Evolutionary conservation across 1,140 invertebrate genomes (phyloP).

Genomic region (Propsilocerus akamusi): DNA sequence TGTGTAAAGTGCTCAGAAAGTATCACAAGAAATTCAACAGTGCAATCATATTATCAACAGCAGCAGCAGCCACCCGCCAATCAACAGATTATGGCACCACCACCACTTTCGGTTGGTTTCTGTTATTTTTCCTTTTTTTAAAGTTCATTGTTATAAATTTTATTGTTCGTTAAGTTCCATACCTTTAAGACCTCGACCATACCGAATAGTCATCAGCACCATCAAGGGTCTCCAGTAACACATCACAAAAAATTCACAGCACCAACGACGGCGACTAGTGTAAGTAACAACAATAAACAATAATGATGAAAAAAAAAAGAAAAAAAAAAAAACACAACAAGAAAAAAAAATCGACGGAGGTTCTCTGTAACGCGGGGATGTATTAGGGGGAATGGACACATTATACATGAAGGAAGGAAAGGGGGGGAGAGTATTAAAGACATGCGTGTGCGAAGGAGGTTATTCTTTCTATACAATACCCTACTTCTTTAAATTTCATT

Average conservation of each 20-base stretch:
- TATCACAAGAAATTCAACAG: constrained; percentile 18
- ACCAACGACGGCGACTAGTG: not conserved
- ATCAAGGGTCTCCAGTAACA: not conserved
- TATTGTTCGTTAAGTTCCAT: too few species aligned
- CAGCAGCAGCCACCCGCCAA: constrained; percentile 6
- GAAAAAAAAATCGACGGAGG: not conserved
- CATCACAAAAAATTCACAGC: constrained; percentile 3
- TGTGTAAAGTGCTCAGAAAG: constrained; percentile 24
- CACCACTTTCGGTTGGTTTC: not conserved
- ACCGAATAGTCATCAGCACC: not conserved
- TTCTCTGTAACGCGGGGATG: not conserved
- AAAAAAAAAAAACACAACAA: not conserved
- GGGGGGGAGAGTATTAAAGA: not conserved
- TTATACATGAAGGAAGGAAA: too few species aligned
- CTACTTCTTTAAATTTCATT: not conserved
- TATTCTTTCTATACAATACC: not conserved
- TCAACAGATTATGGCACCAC: not conserved
- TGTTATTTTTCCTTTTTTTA: too few species aligned
- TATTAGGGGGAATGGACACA: not conserved
- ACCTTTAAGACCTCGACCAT: not conserved
- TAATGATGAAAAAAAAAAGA: not conserved
- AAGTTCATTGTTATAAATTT: too few species aligned
- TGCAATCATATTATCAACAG: constrained; percentile 5
- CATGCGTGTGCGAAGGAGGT: not conserved
- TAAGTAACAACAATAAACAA: constrained; percentile 4